Evolutionary conservation across 1,140 invertebrate genomes (phyloP).

Genomic region (Periplaneta americana): DNA sequence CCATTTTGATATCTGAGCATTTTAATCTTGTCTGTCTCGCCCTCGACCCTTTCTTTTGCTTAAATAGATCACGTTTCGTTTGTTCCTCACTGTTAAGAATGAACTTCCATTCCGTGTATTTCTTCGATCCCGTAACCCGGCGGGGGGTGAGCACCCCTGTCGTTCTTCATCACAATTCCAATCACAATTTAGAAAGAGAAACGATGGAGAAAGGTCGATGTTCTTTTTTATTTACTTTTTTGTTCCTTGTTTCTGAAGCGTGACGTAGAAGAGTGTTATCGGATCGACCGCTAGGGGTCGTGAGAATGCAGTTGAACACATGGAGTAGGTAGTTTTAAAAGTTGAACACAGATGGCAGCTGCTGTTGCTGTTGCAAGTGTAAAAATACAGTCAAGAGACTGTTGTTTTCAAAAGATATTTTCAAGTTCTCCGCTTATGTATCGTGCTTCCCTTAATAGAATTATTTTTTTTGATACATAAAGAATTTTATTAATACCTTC

Average conservation of each 20-base stretch:
- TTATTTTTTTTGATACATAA: too few species aligned
- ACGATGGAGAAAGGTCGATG: neutral
- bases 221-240: too few species aligned
- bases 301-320: neutral
- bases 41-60: too few species aligned
- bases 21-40: neutral
- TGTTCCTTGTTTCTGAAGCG: neutral
- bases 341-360: neutral
- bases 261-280: neutral
- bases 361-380: too few species aligned
- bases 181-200: neutral
- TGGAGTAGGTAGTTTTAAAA: neutral
- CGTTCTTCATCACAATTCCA: neutral
- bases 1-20: too few species aligned
- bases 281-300: neutral
- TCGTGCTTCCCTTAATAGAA: too few species aligned
- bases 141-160: neutral
- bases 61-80: neutral
- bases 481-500: too few species aligned
- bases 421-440: too few species aligned
- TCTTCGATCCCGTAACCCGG: neutral
- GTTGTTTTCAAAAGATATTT: too few species aligned
- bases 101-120: neutral
- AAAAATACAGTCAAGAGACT: too few species aligned
- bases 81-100: neutral